These are phyloP conservation scores for Pelodytes ibericus DNA, from an alignment of 2,797 vertebrate genomes.

Conservation along the genomic window DNA sequence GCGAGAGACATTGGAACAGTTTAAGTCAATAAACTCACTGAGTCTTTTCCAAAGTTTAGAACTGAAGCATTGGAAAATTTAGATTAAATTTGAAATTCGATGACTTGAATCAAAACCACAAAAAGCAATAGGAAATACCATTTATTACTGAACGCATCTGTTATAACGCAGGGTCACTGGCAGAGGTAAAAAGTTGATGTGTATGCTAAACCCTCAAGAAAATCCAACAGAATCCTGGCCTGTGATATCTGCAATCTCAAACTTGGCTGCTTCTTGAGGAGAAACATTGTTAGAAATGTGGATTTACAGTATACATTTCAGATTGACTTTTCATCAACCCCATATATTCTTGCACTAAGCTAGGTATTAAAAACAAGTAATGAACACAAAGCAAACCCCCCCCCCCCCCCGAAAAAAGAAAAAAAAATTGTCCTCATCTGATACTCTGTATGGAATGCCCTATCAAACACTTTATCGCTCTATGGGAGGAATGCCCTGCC, in stretches of 20 bases:
- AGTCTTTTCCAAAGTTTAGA: no score
- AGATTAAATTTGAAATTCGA: no score
- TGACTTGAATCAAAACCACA: no score
- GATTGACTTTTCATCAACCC: background rate
- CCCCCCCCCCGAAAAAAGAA: no score
- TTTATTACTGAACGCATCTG: no score
- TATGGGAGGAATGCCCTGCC: no score
- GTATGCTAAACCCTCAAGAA: background rate
- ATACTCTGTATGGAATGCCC: constrained; percentile 9
- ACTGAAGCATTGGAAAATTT: no score
- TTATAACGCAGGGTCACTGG: background rate
- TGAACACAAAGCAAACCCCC: background rate
- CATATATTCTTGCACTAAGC: background rate
- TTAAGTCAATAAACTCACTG: no score
- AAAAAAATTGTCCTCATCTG: constrained; percentile 19
- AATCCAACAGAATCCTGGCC: background rate
- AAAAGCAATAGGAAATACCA: no score
- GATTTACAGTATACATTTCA: background rate
- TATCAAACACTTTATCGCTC: no score
- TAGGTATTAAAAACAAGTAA: constrained; percentile 5
- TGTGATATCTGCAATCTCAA: background rate
- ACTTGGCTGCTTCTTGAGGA: background rate
- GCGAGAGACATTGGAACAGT: no score
- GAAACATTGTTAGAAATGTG: background rate
- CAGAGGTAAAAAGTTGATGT: background rate